Evolutionary conservation across 2,113 vertebrate species (phyloP).

Genomic region (Lucifuga dentata): DNA sequence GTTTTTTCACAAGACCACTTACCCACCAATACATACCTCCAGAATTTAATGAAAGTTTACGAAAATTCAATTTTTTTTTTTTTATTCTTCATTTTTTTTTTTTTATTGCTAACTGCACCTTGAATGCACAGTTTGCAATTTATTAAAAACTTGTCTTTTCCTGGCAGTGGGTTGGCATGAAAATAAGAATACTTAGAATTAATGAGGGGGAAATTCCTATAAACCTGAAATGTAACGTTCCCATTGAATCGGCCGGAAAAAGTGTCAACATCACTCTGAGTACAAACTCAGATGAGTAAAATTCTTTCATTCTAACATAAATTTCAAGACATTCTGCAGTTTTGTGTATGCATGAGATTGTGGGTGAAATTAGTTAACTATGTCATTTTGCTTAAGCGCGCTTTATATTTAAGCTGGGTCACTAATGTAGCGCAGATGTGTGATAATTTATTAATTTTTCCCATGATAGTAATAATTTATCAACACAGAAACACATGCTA

Average conservation of each 20-base stretch:
- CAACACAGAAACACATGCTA: neutral
- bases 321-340: neutral
- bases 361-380: neutral
- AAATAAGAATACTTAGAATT: too few species aligned
- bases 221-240: neutral
- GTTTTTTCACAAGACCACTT: too few species aligned
- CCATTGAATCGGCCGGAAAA: too few species aligned
- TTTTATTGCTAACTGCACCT: too few species aligned
- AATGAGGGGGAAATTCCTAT: too few species aligned
- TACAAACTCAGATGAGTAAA: neutral
- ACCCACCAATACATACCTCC: too few species aligned
- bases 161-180: too few species aligned
- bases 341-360: neutral
- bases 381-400: neutral
- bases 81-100: too few species aligned
- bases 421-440: neutral
- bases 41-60: too few species aligned
- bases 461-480: neutral
- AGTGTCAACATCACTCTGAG: neutral
- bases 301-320: neutral
- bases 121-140: too few species aligned
- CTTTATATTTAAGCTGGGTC: neutral
- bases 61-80: too few species aligned
- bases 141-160: too few species aligned
- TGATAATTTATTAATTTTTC: neutral